Percentiles rank a stretch among this genome's conserved stretches.
Conservation (phyloP, 2,888 invertebrate species). For the Macropis europaea region DNA sequence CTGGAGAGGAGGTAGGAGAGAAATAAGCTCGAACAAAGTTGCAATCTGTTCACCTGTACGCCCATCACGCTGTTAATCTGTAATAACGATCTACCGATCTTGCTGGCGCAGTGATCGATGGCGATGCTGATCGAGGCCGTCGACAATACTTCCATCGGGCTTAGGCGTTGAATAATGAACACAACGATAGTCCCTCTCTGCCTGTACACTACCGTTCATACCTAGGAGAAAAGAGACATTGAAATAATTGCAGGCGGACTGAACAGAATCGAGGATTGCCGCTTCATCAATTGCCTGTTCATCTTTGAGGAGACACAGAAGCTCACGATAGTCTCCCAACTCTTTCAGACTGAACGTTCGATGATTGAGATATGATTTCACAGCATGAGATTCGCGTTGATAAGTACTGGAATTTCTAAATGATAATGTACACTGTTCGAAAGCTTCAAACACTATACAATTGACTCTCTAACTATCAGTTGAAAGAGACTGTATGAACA, state of each 20-base stretch:
- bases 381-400: too few relatives aligned
- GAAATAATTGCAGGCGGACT: neutral
- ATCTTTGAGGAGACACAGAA: too few relatives aligned
- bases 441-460: too few relatives aligned
- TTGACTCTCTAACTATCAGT: too few relatives aligned
- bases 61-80: slow-evolving; percentile 38
- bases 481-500: too few relatives aligned
- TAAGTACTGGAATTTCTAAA: too few relatives aligned
- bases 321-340: too few relatives aligned
- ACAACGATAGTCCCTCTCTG: slow-evolving; percentile 7
- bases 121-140: slow-evolving; percentile 41
- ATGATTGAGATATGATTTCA: too few relatives aligned
- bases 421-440: too few relatives aligned
- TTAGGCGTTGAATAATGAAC: slow-evolving; percentile 44
- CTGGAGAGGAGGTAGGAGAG: too few relatives aligned
- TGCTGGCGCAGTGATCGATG: slow-evolving; percentile 38
- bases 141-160: slow-evolving; percentile 36
- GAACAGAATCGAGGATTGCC: neutral
- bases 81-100: slow-evolving; percentile 45
- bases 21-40: slow-evolving; percentile 5
- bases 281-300: too few relatives aligned
- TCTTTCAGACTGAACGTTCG: too few relatives aligned
- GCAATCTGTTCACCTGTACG: slow-evolving; percentile 24
- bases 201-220: neutral
- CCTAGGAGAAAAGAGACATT: neutral